These are phyloP conservation scores for Venustaconcha ellipsiformis DNA, from an alignment of 1,140 invertebrate genomes.

Conservation along the genomic window DNA sequence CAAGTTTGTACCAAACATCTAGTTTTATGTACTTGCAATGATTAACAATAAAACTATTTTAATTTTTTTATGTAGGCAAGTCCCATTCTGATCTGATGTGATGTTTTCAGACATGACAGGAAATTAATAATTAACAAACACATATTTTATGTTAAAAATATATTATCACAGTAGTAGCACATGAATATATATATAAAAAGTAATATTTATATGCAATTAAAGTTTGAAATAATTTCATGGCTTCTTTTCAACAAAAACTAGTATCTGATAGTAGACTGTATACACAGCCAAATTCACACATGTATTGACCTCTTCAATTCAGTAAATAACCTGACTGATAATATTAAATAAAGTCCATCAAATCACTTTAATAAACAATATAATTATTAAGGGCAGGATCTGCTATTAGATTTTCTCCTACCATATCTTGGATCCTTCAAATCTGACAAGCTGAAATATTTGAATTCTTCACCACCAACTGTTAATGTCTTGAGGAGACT, in stretches of 20 bases:
- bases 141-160: no score
- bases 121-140: no score
- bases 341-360: neutral
- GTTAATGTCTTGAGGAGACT: conserved; percentile 77
- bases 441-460: conserved; percentile 81
- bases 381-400: neutral
- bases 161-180: no score
- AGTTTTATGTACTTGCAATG: no score
- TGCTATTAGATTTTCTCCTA: conserved; percentile 69
- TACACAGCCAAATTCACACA: conserved; percentile 9
- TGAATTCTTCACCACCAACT: conserved; percentile 76
- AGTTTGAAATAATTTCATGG: neutral
- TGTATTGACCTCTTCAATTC: neutral
- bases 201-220: no score
- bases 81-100: no score
- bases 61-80: no score
- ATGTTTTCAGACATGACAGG: no score
- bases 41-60: no score
- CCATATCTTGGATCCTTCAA: conserved; percentile 81
- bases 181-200: no score
- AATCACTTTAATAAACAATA: conserved; percentile 15
- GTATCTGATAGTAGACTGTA: conserved; percentile 18
- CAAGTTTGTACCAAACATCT: no score
- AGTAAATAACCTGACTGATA: neutral
- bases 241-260: neutral